Percentiles rank a stretch among this genome's conserved stretches.
Conservation (phyloP, 2,113 vertebrate genomes). For the Trichomycterus rosablanca region DNA sequence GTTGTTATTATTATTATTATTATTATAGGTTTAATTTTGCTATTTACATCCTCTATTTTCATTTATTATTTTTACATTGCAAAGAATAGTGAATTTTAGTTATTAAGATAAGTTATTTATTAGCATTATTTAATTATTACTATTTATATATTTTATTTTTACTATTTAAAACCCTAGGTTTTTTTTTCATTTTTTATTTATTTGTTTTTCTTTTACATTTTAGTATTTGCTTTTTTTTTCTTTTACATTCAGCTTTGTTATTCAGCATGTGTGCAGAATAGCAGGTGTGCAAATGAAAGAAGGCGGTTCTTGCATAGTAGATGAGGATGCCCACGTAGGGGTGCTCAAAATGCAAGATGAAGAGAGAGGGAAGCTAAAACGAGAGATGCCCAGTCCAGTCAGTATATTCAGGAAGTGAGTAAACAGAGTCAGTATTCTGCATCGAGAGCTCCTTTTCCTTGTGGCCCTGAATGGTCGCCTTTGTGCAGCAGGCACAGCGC, state of each 20-base stretch:
- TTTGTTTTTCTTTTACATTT: too few species aligned
- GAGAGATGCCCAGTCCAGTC: conserved; percentile 12
- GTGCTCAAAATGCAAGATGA: conserved; percentile 19
- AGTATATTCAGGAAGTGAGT: conserved; percentile 46
- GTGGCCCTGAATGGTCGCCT: conserved; percentile 63
- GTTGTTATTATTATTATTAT: too few species aligned
- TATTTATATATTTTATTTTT: too few species aligned
- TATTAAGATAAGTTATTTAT: too few species aligned
- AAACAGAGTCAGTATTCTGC: conserved; percentile 28
- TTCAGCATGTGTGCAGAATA: conserved; percentile 1
- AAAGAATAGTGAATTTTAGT: too few species aligned
- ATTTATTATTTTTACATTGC: too few species aligned
- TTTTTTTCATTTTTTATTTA: too few species aligned
- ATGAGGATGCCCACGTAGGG: conserved; percentile 31
- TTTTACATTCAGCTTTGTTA: neutral
- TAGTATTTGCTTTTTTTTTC: conserved; percentile 9
- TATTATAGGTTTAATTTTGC: too few species aligned
- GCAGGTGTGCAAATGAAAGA: conserved; percentile 50
- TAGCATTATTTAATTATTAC: too few species aligned
- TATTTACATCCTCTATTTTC: too few species aligned
- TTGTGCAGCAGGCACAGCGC: conserved; percentile 65
- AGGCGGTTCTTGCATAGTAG: conserved; percentile 44
- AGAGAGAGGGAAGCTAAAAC: conserved; percentile 25
- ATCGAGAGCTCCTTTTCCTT: conserved; percentile 48
- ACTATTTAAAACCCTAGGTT: too few species aligned